These are phyloP conservation scores for Saccostrea cuccullata DNA, from an alignment of 1,140 invertebrate species.

Conservation along the genomic window DNA sequence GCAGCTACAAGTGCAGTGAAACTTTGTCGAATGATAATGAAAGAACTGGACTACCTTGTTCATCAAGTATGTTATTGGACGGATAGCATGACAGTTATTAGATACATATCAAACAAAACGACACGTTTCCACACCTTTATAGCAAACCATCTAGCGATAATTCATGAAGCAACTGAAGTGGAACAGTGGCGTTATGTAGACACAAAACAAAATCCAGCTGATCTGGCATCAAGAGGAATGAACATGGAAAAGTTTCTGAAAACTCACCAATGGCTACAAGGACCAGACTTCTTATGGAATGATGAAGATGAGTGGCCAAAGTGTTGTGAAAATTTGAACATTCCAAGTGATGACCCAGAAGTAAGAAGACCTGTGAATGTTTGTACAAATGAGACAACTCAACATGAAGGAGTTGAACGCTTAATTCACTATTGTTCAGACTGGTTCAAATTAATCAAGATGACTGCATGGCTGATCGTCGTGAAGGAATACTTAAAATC, in stretches of 20 bases:
- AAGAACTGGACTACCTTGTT: slow-evolving; percentile 35
- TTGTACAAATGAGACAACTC: neutral
- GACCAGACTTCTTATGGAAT: slow-evolving; percentile 56
- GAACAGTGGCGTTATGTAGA: too few relatives aligned
- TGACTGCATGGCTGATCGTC: neutral
- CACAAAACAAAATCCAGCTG: slow-evolving; percentile 51
- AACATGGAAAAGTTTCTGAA: slow-evolving; percentile 43
- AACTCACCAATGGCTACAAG: slow-evolving; percentile 40
- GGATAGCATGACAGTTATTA: too few relatives aligned
- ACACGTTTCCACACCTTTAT: too few relatives aligned
- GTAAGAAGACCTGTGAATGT: slow-evolving; percentile 21
- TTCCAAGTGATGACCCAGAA: neutral
- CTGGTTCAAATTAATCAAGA: neutral
- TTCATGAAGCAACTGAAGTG: too few relatives aligned
- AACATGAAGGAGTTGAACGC: neutral
- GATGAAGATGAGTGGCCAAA: slow-evolving; percentile 15
- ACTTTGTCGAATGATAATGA: slow-evolving; percentile 68
- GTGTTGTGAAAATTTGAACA: neutral
- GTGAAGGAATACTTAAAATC: neutral
- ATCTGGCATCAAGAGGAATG: slow-evolving; percentile 37
- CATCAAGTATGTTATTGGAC: too few relatives aligned
- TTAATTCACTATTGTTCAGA: neutral
- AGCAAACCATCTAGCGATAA: too few relatives aligned
- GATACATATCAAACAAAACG: too few relatives aligned
- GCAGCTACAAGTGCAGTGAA: slow-evolving; percentile 67